Conservation (phyloP, 2,797 vertebrate species). For the Sebastes nivosus region DNA sequence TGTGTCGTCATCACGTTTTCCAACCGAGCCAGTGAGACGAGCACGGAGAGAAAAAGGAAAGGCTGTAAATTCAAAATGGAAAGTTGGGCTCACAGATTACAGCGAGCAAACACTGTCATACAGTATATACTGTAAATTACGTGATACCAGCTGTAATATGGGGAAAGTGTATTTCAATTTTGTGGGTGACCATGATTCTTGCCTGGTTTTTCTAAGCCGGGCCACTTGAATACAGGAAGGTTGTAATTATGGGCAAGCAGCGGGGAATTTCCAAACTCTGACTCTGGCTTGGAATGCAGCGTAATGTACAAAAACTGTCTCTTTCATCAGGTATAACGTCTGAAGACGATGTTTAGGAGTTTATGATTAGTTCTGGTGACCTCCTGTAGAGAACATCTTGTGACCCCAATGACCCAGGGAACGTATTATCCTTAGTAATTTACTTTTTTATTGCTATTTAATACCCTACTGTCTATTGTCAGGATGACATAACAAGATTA, state of each 20-base stretch:
- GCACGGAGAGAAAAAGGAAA: neutral
- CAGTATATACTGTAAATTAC: conserved; percentile 9
- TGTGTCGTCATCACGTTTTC: neutral
- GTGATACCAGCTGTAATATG: conserved; percentile 19
- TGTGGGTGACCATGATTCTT: conserved; percentile 37
- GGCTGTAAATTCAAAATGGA: conserved; percentile 10
- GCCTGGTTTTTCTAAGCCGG: conserved; percentile 42
- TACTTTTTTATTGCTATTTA: neutral
- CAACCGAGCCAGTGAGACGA: neutral
- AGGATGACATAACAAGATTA: conserved; percentile 19
- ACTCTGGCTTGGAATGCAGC: conserved; percentile 11
- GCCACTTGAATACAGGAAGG: conserved; percentile 42
- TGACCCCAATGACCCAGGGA: neutral
- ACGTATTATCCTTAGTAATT: neutral
- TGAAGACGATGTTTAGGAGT: neutral
- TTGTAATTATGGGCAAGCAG: conserved; percentile 64
- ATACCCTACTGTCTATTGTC: neutral
- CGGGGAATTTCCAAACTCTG: conserved; percentile 65
- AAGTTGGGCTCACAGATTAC: conserved; percentile 7
- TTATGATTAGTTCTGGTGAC: neutral
- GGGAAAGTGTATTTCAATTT: conserved; percentile 46
- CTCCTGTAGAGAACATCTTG: neutral
- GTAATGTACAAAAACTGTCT: neutral
- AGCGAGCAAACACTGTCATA: neutral
- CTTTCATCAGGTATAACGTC: neutral